Evolutionary conservation across 23 tunicate species (phyloP).

Genomic region (Trididemnum nubilum): DNA sequence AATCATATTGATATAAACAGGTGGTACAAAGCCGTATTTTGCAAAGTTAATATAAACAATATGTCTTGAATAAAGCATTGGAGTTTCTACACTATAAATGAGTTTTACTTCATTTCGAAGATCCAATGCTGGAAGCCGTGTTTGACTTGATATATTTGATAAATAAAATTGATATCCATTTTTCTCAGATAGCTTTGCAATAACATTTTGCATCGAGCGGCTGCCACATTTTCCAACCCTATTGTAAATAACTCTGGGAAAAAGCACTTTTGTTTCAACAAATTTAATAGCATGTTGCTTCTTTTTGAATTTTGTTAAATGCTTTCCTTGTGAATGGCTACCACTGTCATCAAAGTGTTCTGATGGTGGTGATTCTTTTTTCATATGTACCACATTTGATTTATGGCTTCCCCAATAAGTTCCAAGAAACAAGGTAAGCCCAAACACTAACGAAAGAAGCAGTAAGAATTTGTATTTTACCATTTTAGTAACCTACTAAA

Average conservation of each 20-base stretch:
- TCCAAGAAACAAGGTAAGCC: too few relatives aligned
- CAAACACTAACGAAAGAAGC: too few relatives aligned
- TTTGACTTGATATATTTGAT: constrained; percentile 60
- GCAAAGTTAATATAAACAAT: constrained; percentile 72
- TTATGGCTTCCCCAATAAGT: too few relatives aligned
- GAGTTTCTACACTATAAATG: constrained; percentile 45
- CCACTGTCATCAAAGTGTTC: too few relatives aligned
- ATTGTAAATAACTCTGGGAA: constrained; percentile 73
- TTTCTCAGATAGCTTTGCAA: constrained; percentile 27
- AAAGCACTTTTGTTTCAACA: not conserved
- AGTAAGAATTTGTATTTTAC: too few relatives aligned
- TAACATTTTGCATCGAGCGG: constrained; percentile 69
- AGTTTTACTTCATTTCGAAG: constrained; percentile 41
- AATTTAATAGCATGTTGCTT: not conserved
- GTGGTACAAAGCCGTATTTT: constrained; percentile 61
- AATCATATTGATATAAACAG: constrained; percentile 86
- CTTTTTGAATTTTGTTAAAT: not conserved
- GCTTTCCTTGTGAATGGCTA: too few relatives aligned
- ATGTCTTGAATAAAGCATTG: constrained; percentile 85
- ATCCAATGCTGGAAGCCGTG: constrained; percentile 42
- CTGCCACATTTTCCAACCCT: constrained; percentile 99
- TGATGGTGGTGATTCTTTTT: too few relatives aligned
- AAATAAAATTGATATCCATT: constrained; percentile 54
- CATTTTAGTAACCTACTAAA: too few relatives aligned
- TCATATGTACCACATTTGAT: too few relatives aligned